Conservation (phyloP, 2,113 vertebrate genomes). For the Alethe castanea region DNA sequence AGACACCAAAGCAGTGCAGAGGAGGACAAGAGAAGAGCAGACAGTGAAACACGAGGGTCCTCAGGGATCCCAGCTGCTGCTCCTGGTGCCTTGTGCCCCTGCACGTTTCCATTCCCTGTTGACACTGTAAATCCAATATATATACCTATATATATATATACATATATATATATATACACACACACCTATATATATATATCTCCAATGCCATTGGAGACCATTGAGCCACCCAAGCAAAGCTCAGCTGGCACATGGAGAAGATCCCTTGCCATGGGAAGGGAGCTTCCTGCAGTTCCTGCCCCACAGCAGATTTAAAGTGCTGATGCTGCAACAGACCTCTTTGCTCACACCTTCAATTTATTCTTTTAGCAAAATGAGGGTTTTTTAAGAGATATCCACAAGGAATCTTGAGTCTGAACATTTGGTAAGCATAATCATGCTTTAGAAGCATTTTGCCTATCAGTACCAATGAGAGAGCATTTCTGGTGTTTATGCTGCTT, state of each 20-base stretch:
- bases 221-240: neutral
- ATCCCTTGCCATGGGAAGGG: neutral
- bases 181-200: too few species aligned
- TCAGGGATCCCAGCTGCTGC: neutral
- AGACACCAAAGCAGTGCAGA: too few species aligned
- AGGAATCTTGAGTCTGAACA: neutral
- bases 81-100: neutral
- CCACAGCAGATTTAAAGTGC: neutral
- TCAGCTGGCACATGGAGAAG: fast-evolving
- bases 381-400: neutral
- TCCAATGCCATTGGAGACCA: fast-evolving
- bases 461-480: neutral
- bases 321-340: neutral
- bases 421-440: neutral
- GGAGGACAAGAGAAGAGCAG: too few species aligned
- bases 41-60: fast-evolving
- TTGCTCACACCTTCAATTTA: neutral
- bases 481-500: slow-evolving; percentile 8
- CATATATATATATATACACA: too few species aligned
- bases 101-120: fast-evolving
- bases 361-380: neutral
- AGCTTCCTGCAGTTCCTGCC: neutral
- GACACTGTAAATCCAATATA: too few species aligned
- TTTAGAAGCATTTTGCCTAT: neutral
- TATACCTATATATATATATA: too few species aligned